Percentiles rank a stretch among this genome's conserved stretches.
Conservation (phyloP, 1,140 invertebrate species). For the Zophobas morio region DNA sequence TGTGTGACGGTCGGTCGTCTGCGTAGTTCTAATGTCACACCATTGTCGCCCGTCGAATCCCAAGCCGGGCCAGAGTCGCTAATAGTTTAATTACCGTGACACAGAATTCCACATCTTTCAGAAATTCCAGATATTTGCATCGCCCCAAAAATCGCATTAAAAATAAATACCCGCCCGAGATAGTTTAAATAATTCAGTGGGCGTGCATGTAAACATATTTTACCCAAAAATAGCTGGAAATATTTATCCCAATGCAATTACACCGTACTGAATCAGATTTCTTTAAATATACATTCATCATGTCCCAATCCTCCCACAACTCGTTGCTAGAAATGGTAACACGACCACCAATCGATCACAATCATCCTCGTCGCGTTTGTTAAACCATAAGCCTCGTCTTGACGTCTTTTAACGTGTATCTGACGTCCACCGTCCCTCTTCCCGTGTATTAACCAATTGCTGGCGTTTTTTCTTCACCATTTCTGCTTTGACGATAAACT, state of each 20-base stretch:
- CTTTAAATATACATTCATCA: constrained; percentile 42
- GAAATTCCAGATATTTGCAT: background rate
- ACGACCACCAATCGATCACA: constrained; percentile 17
- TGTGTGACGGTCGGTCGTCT: too few species aligned
- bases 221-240: constrained; percentile 35
- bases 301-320: constrained; percentile 31
- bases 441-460: background rate
- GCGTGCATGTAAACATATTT: constrained; percentile 16
- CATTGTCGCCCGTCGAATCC: too few species aligned
- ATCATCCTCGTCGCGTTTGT: background rate
- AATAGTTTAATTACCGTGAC: too few species aligned
- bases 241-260: constrained; percentile 26
- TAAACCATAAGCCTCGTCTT: background rate
- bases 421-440: background rate
- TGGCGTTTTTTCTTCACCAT: background rate
- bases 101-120: too few species aligned
- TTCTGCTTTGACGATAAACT: constrained; percentile 12
- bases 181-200: constrained; percentile 29
- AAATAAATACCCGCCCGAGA: constrained; percentile 15
- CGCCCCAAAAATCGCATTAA: constrained; percentile 4
- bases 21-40: too few species aligned
- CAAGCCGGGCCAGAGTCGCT: too few species aligned
- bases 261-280: constrained; percentile 21
- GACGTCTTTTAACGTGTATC: background rate
- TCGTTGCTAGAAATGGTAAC: constrained; percentile 27